phyloP scores from a whole-genome alignment of 2,888 invertebrate genomes.

The Sphaeridia pumilis region DNA sequence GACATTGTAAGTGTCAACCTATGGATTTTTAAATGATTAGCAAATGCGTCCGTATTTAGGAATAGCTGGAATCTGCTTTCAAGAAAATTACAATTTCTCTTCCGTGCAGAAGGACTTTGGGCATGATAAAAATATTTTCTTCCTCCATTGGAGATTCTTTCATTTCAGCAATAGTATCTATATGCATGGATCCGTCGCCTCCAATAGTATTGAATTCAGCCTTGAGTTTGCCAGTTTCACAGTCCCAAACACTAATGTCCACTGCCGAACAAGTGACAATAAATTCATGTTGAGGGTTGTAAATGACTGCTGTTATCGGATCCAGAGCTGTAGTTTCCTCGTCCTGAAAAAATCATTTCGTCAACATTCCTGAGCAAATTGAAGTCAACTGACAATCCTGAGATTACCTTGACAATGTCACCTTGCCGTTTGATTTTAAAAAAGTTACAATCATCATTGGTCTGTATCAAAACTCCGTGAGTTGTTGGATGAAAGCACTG shows the following conservation, averaged over 20 bases:
- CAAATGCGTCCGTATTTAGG: background rate
- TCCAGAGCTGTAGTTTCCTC: conserved; percentile 16
- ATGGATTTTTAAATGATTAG: too few relatives aligned
- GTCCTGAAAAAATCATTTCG: conserved; percentile 1
- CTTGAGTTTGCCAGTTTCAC: conserved; percentile 14
- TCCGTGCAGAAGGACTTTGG: conserved; percentile 13
- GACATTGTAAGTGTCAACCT: conserved; percentile 21
- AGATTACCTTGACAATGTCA: conserved; percentile 10
- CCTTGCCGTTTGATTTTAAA: conserved; percentile 14
- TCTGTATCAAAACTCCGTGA: conserved; percentile 17
- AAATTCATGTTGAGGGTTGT: conserved; percentile 20
- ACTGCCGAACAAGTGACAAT: conserved; percentile 20
- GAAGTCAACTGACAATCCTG: background rate
- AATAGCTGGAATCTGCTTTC: background rate
- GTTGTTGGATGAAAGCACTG: conserved; percentile 17
- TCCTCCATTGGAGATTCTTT: conserved; percentile 18
- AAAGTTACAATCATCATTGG: conserved; percentile 13
- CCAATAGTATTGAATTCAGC: conserved; percentile 24
- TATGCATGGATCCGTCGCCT: conserved; percentile 23
- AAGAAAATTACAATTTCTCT: conserved; percentile 6
- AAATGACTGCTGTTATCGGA: conserved; percentile 17
- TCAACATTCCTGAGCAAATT: background rate
- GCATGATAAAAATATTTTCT: conserved; percentile 18
- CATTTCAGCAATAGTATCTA: conserved; percentile 21
- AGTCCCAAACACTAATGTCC: conserved; percentile 21